Evolutionary conservation across 2,113 vertebrate genomes (phyloP).

Genomic region (Peromyscus maniculatus): DNA sequence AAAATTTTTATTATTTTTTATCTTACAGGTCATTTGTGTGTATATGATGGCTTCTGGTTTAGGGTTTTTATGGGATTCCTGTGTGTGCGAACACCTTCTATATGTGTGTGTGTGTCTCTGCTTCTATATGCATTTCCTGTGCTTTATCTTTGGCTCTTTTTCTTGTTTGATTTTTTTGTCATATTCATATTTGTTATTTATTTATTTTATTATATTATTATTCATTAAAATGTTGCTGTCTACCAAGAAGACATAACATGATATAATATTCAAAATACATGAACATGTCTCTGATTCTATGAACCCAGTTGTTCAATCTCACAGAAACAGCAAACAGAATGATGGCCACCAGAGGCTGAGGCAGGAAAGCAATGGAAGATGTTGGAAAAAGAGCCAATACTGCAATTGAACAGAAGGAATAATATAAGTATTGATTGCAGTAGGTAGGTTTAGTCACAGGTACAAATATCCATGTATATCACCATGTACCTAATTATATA

Average conservation of each 20-base stretch:
- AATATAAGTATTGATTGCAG: background rate
- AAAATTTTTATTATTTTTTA: background rate
- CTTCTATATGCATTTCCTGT: background rate
- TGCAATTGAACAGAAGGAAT: background rate
- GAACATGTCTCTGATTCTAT: no score
- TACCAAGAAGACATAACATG: background rate
- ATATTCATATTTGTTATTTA: background rate
- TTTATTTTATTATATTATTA: background rate
- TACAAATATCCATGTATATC: background rate
- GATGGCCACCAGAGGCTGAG: background rate
- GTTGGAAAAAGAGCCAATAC: background rate
- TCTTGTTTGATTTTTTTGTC: background rate
- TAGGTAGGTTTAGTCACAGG: background rate
- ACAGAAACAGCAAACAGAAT: background rate
- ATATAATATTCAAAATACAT: background rate
- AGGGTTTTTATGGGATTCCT: background rate
- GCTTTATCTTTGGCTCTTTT: background rate
- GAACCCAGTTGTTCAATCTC: no score
- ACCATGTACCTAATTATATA: background rate
- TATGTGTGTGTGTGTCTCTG: background rate
- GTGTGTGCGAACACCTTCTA: background rate
- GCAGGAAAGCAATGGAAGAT: background rate
- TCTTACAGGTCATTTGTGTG: background rate
- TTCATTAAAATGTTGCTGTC: background rate
- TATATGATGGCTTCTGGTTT: background rate